Evolutionary conservation across 2,113 vertebrate genomes (phyloP).

Genomic region (Suricata suricatta): DNA sequence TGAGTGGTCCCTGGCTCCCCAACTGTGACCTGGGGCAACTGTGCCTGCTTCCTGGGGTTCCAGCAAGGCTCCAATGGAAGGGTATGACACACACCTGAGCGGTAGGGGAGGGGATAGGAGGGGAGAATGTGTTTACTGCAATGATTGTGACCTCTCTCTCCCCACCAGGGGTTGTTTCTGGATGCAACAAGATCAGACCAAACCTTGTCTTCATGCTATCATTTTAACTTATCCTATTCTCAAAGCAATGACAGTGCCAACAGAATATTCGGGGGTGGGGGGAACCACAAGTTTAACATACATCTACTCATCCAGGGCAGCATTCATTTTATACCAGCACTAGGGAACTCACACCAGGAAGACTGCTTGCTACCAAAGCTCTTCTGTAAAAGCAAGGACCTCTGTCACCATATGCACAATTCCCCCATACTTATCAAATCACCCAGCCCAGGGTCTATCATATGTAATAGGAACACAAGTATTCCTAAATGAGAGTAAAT

Average conservation of each 20-base stretch:
- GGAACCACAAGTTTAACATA: neutral
- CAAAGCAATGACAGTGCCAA: neutral
- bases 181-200: neutral
- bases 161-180: neutral
- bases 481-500: neutral
- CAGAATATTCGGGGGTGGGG: neutral
- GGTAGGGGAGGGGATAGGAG: accelerated
- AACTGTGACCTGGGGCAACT: neutral
- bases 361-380: neutral
- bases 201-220: neutral
- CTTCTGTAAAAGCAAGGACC: neutral
- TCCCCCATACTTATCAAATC: neutral
- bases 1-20: accelerated
- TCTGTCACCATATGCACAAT: neutral
- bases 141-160: neutral
- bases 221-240: neutral
- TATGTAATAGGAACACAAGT: neutral
- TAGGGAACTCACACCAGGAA: neutral
- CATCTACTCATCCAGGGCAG: neutral
- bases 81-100: neutral
- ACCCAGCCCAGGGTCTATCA: accelerated
- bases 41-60: neutral
- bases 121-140: accelerated
- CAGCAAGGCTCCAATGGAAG: neutral
- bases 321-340: neutral